Conservation (phyloP, 30 jellyfish, hydroid and myxozoan genomes). For the Hydractinia echinata region DNA sequence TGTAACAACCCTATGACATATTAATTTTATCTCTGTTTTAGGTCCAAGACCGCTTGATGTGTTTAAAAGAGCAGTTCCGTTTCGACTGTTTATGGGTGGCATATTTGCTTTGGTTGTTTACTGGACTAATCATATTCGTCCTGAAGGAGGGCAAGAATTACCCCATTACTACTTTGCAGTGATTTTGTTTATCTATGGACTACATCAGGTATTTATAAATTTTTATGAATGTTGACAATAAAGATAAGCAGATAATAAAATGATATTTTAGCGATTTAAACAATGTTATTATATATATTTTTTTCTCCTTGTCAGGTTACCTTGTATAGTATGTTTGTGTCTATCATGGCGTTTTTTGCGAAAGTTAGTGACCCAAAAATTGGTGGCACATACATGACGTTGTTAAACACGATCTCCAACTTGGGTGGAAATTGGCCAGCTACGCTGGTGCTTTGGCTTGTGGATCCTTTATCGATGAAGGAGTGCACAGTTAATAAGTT, state of each 20-base stretch:
- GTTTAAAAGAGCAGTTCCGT: constrained; percentile 78
- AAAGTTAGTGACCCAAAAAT: constrained; percentile 86
- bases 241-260: too few relatives aligned
- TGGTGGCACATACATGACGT: constrained; percentile 99
- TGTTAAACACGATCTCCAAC: constrained; percentile 84
- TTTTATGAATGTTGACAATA: too few relatives aligned
- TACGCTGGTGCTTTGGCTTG: constrained; percentile 80
- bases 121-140: constrained; percentile 77
- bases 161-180: constrained; percentile 70
- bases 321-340: constrained; percentile 89
- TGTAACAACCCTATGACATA: not conserved
- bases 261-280: too few relatives aligned
- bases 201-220: constrained; percentile 73
- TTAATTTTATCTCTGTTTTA: not conserved
- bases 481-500: constrained; percentile 55
- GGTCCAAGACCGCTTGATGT: constrained; percentile 98
- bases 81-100: constrained; percentile 73
- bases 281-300: too few relatives aligned
- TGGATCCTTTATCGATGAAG: constrained; percentile 88
- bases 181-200: constrained; percentile 68
- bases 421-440: constrained; percentile 98
- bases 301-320: constrained; percentile 55
- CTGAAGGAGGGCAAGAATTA: constrained; percentile 68
- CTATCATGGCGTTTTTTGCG: constrained; percentile 93
- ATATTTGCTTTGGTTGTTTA: constrained; percentile 81